Base-by-base conservation (phyloP, 2,797 vertebrate genomes). In the Fringilla coelebs region DNA sequence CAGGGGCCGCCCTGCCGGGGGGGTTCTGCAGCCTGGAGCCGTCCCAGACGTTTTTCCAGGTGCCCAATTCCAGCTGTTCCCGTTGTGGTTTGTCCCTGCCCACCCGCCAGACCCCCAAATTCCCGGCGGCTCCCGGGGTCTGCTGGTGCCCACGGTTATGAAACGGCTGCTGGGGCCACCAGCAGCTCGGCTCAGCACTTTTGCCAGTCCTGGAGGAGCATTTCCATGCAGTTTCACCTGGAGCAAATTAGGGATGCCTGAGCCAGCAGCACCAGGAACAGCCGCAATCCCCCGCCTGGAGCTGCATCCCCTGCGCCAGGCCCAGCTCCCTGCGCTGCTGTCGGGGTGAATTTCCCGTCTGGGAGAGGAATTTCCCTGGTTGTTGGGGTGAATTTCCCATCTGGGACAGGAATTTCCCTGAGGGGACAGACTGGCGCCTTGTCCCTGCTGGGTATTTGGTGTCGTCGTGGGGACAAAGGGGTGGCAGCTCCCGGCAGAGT, bases 101-200 rank as follows among this genome's bases (percentile, higher is more conserved):
- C 32, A 3, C 17, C 54, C 29, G 1, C 21, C 82, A 28, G 45
- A 13, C 36, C 45, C 36, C 20, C 55, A 0, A 31, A 1, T 2
- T 17, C 60, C 80, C 78, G 1, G 54, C 6, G 31, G 57, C 28
- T 70, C 65, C 3, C 1, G 5, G 62, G 34, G 1, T 28, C 36
- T 60, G 31, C 25, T 18, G 2, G 3, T 36, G 4, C 24, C 2
- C 2, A 0, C 11, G 83, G 57, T 88, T 96, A 73, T 2, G 89
- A 87, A 95, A 66, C 66, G 2, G 31, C 70, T 12, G 32, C 73
- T 8, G 88, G 94, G 49, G 22, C 67, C 82, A 40, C 40, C 77
- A 24, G 58, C 2, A 74, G 70, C 80, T 58, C 48, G 6, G 86
- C 91, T 96, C 95, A 93, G 94, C 94, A 62, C 93, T 84, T 89